Evolutionary conservation across 2,797 vertebrate genomes (phyloP), one percentile per base, ranked within the genome.

Genomic region (Chelonia mydas): DNA sequence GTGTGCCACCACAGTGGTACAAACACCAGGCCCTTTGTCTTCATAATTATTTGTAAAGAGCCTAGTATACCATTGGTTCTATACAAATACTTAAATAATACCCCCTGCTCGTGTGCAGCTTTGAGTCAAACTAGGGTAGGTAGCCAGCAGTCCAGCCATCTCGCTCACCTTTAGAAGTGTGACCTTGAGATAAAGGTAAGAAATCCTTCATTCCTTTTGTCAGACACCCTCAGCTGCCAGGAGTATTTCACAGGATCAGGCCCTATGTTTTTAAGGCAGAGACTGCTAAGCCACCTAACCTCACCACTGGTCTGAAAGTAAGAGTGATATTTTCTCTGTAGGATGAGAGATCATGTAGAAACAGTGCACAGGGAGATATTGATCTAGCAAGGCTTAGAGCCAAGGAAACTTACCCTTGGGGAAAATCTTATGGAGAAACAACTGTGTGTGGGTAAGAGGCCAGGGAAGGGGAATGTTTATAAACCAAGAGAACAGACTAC

Each of bases 401-500:
- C 83, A 61, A 95, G 92, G 92, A 96, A 97, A 95, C 80, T 49
- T 92, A 9, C 84, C 82, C 72, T 28, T 72, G 89, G 61, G 91
- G 92, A 81, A 94, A 41, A 89, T 0, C 0, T 23, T 16, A 3
- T 4, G 23, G 8, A 57, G 79, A 88, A 94, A 83, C 61, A 96
- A 93, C 87, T 0, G 57, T 0, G 50, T 87, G 81, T 17, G 0
- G 0, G 31, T 5, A 0, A 1, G 85, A 94, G 82, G 33, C 57
- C 86, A 61, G n/a, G 83, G n/a, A 83, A 96, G 90, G 23, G 55
- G 88, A 54, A 89, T 96, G 84, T 96, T 97, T 96, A 94, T 83
- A 72, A 87, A 89, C 25, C 53, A 57, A 77, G 53, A 92, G n/a
- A 94, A 94, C 37, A 72, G 68, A 81, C 81, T 94, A 86, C 45